A percentile compares a stretch with the other conserved stretches of the same genome.
phyloP scores from a whole-genome alignment of 2,888 invertebrate species.

The Tetragonula carbonaria region DNA sequence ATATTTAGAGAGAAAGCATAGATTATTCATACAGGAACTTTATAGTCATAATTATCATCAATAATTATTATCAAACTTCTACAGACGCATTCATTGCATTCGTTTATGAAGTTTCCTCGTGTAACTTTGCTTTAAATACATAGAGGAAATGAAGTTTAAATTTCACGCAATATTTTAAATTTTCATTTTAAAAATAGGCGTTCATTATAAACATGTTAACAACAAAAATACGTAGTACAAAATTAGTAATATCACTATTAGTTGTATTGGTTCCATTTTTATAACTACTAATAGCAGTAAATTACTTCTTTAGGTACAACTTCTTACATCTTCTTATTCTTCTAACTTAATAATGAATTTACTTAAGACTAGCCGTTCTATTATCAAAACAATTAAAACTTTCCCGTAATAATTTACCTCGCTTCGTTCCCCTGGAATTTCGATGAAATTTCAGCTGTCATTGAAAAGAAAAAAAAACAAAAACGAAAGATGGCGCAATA shows the following conservation, averaged over 20 bases:
- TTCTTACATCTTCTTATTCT: no score
- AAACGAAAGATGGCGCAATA: not conserved
- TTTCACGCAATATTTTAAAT: not conserved
- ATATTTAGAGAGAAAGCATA: not conserved
- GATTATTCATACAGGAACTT: not conserved
- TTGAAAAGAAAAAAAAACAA: not conserved
- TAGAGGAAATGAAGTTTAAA: not conserved
- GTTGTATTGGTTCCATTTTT: no score
- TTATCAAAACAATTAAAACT: not conserved
- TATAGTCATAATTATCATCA: not conserved
- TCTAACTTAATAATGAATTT: no score
- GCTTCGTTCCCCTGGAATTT: not conserved
- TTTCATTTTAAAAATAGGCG: not conserved
- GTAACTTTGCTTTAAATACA: not conserved
- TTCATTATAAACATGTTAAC: no score
- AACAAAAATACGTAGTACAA: no score
- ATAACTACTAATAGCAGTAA: no score
- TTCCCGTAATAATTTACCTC: not conserved
- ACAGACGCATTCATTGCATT: not conserved
- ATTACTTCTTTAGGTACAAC: no score
- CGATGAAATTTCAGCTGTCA: not conserved
- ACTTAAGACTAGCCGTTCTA: no score
- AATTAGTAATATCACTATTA: no score
- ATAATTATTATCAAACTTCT: slow-evolving; percentile 2
- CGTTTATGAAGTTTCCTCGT: not conserved